A percentile compares a stretch with the other conserved stretches of the same genome.
Conservation (phyloP, 2,113 vertebrate species). For the Phylloscopus trochilus region DNA sequence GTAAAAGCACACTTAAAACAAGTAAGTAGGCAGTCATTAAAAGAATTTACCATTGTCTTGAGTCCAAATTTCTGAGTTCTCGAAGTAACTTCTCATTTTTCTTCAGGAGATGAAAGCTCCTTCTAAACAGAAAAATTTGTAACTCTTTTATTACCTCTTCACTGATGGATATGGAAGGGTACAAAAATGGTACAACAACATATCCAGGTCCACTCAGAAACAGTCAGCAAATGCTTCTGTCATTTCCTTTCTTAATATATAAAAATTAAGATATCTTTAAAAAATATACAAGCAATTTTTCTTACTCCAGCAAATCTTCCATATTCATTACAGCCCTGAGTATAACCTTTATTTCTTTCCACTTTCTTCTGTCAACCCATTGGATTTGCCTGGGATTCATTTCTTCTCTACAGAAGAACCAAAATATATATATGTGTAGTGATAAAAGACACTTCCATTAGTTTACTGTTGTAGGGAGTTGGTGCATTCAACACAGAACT, state of each 20-base stretch:
- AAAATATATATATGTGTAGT: neutral
- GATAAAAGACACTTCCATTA: neutral
- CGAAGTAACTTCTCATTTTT: conserved; percentile 98
- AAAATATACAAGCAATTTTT: conserved; percentile 4
- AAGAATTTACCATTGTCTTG: conserved; percentile 90
- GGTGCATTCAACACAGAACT: neutral
- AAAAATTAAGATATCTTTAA: conserved; percentile 37
- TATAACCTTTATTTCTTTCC: neutral
- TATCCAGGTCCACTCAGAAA: conserved; percentile 34
- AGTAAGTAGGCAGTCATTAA: neutral
- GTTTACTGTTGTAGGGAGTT: neutral
- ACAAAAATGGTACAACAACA: neutral
- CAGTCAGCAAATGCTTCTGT: conserved; percentile 2
- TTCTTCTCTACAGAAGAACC: neutral
- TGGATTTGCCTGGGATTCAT: neutral
- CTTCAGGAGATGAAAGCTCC: conserved; percentile 95
- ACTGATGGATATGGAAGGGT: conserved; percentile 37
- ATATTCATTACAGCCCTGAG: neutral
- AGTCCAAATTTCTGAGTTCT: conserved; percentile 97
- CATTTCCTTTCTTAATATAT: conserved; percentile 43
- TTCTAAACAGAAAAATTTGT: conserved; percentile 78
- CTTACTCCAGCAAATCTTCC: neutral
- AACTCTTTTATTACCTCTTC: conserved; percentile 59
- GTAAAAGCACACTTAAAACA: neutral
- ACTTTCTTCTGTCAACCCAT: neutral